These are phyloP conservation scores for Tachina lurida DNA, from an alignment of 2,888 invertebrate genomes.

Conservation along the genomic window DNA sequence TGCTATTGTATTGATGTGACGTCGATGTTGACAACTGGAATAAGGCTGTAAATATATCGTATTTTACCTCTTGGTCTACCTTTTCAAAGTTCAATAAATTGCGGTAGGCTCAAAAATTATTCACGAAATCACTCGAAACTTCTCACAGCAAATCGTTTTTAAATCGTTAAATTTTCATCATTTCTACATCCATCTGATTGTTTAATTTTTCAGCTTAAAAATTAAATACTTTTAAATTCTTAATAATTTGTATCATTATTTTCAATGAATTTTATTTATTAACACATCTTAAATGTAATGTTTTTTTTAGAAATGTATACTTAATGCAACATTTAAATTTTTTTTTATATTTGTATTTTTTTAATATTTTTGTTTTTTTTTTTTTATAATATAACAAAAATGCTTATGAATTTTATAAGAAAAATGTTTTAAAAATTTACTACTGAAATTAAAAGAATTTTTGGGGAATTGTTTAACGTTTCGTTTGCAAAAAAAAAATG, in stretches of 20 bases:
- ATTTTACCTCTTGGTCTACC: no score
- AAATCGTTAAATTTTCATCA: background rate
- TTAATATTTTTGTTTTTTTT: slow-evolving; percentile 7
- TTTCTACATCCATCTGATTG: no score
- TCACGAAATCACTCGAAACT: no score
- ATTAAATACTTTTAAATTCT: background rate
- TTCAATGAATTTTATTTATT: slow-evolving; percentile 59
- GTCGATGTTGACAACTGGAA: no score
- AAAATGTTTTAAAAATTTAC: slow-evolving; percentile 19
- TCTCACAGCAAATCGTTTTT: background rate
- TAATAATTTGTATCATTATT: slow-evolving; percentile 31
- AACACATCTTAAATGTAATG: slow-evolving; percentile 60
- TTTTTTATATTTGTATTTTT: slow-evolving; percentile 15
- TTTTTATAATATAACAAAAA: slow-evolving; percentile 52
- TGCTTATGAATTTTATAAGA: slow-evolving; percentile 23
- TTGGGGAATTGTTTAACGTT: background rate
- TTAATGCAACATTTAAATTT: slow-evolving; percentile 51
- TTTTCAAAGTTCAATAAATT: no score
- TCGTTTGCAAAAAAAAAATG: slow-evolving; percentile 29
- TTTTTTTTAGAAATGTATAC: slow-evolving; percentile 57
- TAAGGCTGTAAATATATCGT: no score
- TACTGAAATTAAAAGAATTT: slow-evolving; percentile 5
- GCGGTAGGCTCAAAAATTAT: no score
- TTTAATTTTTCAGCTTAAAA: no score
- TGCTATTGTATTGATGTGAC: no score